Evolutionary conservation across 1,140 invertebrate species (phyloP).

Genomic region (Stenopsyche tienmushanensis): DNA sequence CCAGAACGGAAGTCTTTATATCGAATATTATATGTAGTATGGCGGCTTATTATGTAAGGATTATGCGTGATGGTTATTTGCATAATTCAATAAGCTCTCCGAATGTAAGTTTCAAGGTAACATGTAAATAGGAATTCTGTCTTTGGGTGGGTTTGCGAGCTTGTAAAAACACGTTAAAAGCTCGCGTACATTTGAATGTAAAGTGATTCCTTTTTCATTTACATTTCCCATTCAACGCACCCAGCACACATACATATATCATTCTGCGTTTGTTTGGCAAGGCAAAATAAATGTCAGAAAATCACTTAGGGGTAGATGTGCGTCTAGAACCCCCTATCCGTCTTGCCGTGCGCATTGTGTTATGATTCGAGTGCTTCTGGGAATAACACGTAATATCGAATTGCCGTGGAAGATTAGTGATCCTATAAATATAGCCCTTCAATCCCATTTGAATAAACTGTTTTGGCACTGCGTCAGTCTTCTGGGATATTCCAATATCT

Average conservation of each 20-base stretch:
- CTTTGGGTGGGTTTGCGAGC: not conserved
- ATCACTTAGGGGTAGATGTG: too few species aligned
- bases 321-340: too few species aligned
- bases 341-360: too few species aligned
- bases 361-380: too few species aligned
- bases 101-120: constrained; percentile 4
- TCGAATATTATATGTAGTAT: too few species aligned
- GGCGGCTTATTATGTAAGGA: constrained; percentile 5
- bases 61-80: constrained; percentile 7
- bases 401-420: not conserved
- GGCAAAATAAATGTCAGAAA: not conserved
- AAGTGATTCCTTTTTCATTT: not conserved
- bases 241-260: not conserved
- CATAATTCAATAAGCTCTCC: constrained; percentile 13
- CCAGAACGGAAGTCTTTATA: too few species aligned
- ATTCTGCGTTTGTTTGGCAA: not conserved
- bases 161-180: not conserved
- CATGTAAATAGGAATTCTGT: not conserved
- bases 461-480: constrained; percentile 12
- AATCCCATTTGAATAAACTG: constrained; percentile 18
- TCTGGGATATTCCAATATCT: not conserved
- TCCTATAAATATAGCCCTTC: not conserved
- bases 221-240: not conserved
- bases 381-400: not conserved
- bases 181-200: not conserved